Conservation (phyloP, 2,888 invertebrate species). For the Anodontia alba region DNA sequence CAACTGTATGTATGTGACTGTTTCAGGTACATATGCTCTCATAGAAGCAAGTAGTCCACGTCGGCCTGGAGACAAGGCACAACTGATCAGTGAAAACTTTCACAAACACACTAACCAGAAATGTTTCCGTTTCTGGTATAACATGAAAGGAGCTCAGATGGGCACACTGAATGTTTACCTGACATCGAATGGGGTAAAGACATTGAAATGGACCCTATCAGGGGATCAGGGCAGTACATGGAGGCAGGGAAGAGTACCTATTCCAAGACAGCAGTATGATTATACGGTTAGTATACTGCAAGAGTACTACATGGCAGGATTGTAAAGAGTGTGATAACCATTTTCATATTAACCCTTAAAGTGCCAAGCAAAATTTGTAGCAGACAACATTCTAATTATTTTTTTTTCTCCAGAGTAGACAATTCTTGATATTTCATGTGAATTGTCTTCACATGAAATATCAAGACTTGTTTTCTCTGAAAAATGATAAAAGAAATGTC, state of each 20-base stretch:
- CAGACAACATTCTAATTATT: too few relatives aligned
- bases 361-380: too few relatives aligned
- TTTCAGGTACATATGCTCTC: slow-evolving; percentile 75
- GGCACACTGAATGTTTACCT: slow-evolving; percentile 74
- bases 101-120: slow-evolving; percentile 9
- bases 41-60: slow-evolving; percentile 76
- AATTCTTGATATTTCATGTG: too few relatives aligned
- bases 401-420: not conserved
- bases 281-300: slow-evolving; percentile 46
- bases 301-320: not conserved
- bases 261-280: slow-evolving; percentile 43
- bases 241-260: slow-evolving; percentile 65
- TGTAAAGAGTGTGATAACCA: not conserved
- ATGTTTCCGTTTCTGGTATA: slow-evolving; percentile 81
- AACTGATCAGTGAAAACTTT: slow-evolving; percentile 71
- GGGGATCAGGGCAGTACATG: slow-evolving; percentile 69
- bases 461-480: too few relatives aligned
- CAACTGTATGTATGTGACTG: too few relatives aligned
- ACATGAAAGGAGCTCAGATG: slow-evolving; percentile 76
- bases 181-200: slow-evolving; percentile 33
- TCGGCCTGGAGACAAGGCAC: slow-evolving; percentile 70
- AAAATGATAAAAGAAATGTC: too few relatives aligned
- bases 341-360: too few relatives aligned
- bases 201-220: slow-evolving; percentile 64
- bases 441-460: too few relatives aligned